A percentile compares a stretch with the other conserved stretches of the same genome.
phyloP scores from a whole-genome alignment of 2,113 vertebrate species.

The Nyctibius bracteatus region DNA sequence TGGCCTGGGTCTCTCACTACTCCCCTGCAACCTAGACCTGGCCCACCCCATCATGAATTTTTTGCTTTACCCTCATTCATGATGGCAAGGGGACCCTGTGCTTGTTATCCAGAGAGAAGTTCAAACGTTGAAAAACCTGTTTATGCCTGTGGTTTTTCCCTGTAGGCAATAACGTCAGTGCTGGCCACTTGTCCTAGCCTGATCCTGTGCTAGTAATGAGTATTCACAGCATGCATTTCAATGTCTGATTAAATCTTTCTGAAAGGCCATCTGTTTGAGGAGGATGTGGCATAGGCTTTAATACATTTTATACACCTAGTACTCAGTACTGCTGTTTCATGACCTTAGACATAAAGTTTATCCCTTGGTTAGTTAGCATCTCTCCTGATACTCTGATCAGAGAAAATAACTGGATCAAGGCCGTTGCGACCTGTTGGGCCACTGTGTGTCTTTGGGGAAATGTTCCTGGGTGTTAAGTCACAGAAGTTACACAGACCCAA shows the following conservation, averaged over 20 bases:
- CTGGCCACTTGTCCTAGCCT: conserved; percentile 64
- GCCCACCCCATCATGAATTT: neutral
- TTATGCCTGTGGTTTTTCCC: conserved; percentile 58
- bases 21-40: neutral
- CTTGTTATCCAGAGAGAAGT: neutral
- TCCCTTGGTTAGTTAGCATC: neutral
- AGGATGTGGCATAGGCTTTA: conserved; percentile 46
- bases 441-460: neutral
- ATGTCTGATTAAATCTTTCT: conserved; percentile 67
- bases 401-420: neutral
- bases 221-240: conserved; percentile 66
- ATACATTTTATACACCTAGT: conserved; percentile 46
- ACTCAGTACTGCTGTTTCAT: neutral
- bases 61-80: neutral
- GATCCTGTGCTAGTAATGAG: conserved; percentile 63
- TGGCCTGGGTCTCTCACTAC: neutral
- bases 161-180: conserved; percentile 57
- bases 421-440: neutral
- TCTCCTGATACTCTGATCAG: neutral
- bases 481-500: neutral
- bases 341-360: conserved; percentile 54
- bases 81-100: neutral
- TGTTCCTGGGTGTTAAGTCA: neutral
- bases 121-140: conserved; percentile 27
- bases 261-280: conserved; percentile 67